phyloP scores from a whole-genome alignment of 2,797 vertebrate species.

The Phrynocephalus forsythii region DNA sequence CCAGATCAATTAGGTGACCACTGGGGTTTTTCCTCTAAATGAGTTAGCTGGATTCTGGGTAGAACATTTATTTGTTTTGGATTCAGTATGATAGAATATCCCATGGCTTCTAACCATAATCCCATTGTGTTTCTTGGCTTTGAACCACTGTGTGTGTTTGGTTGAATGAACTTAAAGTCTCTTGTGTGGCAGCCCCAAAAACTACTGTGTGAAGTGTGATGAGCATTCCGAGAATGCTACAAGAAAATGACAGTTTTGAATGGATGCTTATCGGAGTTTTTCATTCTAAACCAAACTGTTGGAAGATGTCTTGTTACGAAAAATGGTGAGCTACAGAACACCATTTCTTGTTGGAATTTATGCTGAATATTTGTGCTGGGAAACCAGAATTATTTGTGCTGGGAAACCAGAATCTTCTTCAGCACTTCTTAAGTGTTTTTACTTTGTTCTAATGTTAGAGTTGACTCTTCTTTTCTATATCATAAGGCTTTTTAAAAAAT shows the following conservation, averaged over 20 bases:
- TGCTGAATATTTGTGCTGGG: slow-evolving; percentile 44
- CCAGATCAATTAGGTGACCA: slow-evolving; percentile 11
- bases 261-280: not conserved
- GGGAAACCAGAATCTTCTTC: slow-evolving; percentile 56
- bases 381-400: slow-evolving; percentile 56
- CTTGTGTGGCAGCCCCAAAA: not conserved
- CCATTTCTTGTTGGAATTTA: slow-evolving; percentile 34
- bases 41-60: not conserved
- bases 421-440: slow-evolving; percentile 40
- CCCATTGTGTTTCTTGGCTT: not conserved
- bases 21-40: not conserved
- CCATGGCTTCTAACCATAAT: not conserved
- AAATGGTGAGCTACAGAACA: not conserved
- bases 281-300: not conserved
- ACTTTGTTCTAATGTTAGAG: slow-evolving; percentile 27
- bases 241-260: not conserved
- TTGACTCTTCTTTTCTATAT: slow-evolving; percentile 23
- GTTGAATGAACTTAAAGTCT: not conserved
- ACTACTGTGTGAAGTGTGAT: not conserved
- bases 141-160: not conserved
- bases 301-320: not conserved
- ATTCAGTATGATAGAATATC: not conserved
- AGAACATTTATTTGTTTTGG: slow-evolving; percentile 19
- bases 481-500: slow-evolving; percentile 17
- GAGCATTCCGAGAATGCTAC: not conserved